phyloP scores from a whole-genome alignment of 2,888 invertebrate species.

The Lymantria monacha region DNA sequence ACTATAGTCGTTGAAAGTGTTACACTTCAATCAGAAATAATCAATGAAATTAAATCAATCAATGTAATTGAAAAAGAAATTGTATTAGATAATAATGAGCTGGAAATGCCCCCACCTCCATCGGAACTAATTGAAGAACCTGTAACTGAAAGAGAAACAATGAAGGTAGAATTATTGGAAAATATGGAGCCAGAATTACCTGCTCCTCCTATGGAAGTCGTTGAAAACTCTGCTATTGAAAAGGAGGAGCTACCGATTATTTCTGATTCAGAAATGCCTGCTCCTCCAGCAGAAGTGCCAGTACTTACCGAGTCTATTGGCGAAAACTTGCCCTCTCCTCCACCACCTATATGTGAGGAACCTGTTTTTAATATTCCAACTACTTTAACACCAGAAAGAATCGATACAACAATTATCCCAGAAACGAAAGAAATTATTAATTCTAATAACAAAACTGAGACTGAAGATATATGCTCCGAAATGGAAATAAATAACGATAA shows the following conservation, averaged over 20 bases:
- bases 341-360: conserved; percentile 42
- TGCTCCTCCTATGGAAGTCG: conserved; percentile 38
- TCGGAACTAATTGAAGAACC: conserved; percentile 6
- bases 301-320: conserved; percentile 14
- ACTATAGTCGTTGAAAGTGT: neutral
- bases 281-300: conserved; percentile 11
- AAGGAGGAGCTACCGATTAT: conserved; percentile 1
- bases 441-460: conserved; percentile 32
- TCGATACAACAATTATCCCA: conserved; percentile 21
- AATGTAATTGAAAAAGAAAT: neutral
- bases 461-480: conserved; percentile 21
- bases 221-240: neutral
- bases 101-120: conserved; percentile 15
- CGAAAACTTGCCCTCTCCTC: conserved; percentile 51
- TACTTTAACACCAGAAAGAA: conserved; percentile 15
- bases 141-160: conserved; percentile 3
- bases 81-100: conserved; percentile 8
- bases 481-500: conserved; percentile 30
- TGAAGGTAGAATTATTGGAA: conserved; percentile 3
- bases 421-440: conserved; percentile 25
- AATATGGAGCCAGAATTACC: conserved; percentile 31
- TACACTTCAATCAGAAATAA: neutral
- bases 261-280: conserved; percentile 16
- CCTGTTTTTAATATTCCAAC: conserved; percentile 7
- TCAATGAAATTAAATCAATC: neutral